phyloP scores from a whole-genome alignment of 2,888 invertebrate genomes.

The Halocaridina rubra region DNA sequence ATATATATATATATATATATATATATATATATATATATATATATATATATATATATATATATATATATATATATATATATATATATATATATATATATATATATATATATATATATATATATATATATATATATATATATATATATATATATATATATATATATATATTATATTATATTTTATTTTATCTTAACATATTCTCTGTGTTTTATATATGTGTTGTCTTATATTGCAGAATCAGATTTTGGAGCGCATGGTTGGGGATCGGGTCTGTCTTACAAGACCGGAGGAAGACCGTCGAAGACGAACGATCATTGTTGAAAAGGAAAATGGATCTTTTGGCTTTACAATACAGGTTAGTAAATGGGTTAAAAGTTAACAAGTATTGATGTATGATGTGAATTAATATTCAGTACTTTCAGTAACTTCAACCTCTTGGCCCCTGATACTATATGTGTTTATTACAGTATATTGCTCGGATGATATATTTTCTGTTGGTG shows the following conservation, averaged over 20 bases:
- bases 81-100: conserved; percentile 11
- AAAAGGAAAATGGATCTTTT: conserved; percentile 89
- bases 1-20: no score
- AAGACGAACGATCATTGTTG: conserved; percentile 87
- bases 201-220: neutral
- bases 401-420: no score
- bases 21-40: no score
- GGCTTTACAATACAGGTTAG: conserved; percentile 90
- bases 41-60: conserved; percentile 13
- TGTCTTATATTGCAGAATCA: conserved; percentile 71
- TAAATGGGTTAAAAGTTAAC: no score
- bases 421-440: no score
- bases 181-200: neutral
- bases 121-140: conserved; percentile 10
- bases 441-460: no score
- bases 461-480: no score
- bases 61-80: conserved; percentile 15
- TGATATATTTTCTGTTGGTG: no score
- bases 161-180: neutral
- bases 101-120: neutral
- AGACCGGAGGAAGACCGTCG: conserved; percentile 87
- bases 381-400: no score
- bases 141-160: neutral
- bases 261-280: conserved; percentile 78
- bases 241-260: conserved; percentile 79